Base-by-base conservation (phyloP, 2,113 vertebrate species). In the Mormoops blainvillei region DNA sequence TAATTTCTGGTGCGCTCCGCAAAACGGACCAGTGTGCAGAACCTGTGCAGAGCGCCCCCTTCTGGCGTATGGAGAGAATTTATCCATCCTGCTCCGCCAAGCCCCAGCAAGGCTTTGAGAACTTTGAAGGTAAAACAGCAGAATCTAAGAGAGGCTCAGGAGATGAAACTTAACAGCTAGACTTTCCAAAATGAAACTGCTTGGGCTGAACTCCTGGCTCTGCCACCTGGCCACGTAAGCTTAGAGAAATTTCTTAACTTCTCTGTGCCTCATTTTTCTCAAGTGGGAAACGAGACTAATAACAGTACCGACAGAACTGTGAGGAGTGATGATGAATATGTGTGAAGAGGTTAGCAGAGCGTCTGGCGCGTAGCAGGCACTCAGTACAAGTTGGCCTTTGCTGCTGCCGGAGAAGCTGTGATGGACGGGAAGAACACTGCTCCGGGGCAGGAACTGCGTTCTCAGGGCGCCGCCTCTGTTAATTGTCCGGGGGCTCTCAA, bases 21-120 rank as follows among this genome's bases (percentile, higher is more conserved):
- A 28, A 41, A 38, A 18, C 2, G 0, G 45, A 16, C 4, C 0
- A n/a, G 6, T 19, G 10, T n/a, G 38, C 48, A 33, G 56, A 71
- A 52, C 41, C 28, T 36, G 61, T 26, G 14, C 65, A 31, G n/a
- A 45, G 50, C 26, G 12, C 91, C 88, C 80, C 38, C 93, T 94
- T 13, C 94, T 83, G 73, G 54, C 45, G 7, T 31, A 38, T 58
- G 31, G 45, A 33, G 11, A 28, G 28, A 71, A 38, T 31, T 48
- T 43, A 56, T 28, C 26, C n/a, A 28, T 3, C 1, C 33, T 54
- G 28, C 24, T 65, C 61, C 12, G 50, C 41, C 14, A 56, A 54
- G 6, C 26, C 22, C 13, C 56, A 28, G 5, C 3, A 9, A 71
- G 45, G 24, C 19, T 36, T 81, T 11, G 1, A 26, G 20, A 18